Conservation (phyloP, 1,140 invertebrate genomes). For the Caligus rogercresseyi region DNA sequence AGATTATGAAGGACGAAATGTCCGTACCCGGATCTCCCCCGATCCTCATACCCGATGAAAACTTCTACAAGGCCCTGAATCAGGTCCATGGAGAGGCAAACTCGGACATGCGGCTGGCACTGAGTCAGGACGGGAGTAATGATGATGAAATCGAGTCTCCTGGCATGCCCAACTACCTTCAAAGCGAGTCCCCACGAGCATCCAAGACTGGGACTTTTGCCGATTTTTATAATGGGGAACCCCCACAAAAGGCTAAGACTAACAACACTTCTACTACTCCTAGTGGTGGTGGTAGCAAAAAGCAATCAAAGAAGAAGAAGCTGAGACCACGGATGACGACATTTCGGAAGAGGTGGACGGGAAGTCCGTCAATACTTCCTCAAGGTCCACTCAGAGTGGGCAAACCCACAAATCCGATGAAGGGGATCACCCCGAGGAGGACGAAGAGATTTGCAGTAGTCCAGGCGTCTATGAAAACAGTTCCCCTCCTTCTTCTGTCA, state of each 20-base stretch:
- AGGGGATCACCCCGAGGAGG: background rate
- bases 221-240: background rate
- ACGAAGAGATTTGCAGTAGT: background rate
- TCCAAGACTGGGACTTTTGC: background rate
- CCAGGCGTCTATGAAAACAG: background rate
- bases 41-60: slow-evolving; percentile 47
- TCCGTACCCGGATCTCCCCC: slow-evolving; percentile 1
- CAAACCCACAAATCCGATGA: background rate
- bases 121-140: background rate
- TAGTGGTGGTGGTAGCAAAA: too few relatives aligned
- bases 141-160: background rate
- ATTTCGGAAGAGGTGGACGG: background rate
- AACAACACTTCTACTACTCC: too few relatives aligned
- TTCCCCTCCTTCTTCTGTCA: background rate
- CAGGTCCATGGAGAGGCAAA: slow-evolving; percentile 44
- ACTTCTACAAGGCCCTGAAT: slow-evolving; percentile 69
- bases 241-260: too few relatives aligned
- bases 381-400: background rate
- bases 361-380: background rate
- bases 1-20: background rate
- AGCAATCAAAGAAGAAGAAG: background rate
- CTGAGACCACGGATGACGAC: background rate
- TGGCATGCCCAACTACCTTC: background rate
- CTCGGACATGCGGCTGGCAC: slow-evolving; percentile 7
- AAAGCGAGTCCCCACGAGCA: background rate